A percentile compares a stretch with the other conserved stretches of the same genome.
phyloP scores from a whole-genome alignment of 2,888 invertebrate species.

The Rhaphigaster nebulosa region DNA sequence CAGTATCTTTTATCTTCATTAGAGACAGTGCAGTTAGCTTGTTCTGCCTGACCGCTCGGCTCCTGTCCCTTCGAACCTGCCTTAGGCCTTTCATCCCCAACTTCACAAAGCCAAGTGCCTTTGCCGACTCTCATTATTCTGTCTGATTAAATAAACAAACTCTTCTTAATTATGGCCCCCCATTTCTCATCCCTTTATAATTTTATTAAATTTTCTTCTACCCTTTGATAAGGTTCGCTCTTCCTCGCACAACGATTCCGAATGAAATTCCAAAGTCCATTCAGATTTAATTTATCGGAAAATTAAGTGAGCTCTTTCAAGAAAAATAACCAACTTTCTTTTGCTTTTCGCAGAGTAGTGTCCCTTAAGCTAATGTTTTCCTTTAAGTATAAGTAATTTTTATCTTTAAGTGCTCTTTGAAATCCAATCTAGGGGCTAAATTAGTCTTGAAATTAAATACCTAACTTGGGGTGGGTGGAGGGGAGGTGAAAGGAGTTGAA shows the following conservation, averaged over 20 bases:
- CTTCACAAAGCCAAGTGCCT: neutral
- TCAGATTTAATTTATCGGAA: conserved; percentile 50
- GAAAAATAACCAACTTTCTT: conserved; percentile 48
- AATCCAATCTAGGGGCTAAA: conserved; percentile 48
- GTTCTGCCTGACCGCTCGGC: neutral
- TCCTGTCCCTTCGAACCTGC: neutral
- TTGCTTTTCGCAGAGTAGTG: conserved; percentile 15
- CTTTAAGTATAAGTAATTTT: conserved; percentile 53
- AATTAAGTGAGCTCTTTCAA: conserved; percentile 41
- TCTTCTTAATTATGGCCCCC: conserved; percentile 3
- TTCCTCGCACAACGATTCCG: conserved; percentile 1
- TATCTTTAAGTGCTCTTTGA: conserved; percentile 51
- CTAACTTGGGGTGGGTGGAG: neutral
- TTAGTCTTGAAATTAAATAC: conserved; percentile 50
- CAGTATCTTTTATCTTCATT: neutral
- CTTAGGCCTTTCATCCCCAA: neutral
- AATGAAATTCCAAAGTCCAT: conserved; percentile 25
- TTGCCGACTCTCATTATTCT: neutral
- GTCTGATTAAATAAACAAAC: conserved; percentile 25
- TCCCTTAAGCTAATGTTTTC: conserved; percentile 54
- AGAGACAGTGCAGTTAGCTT: neutral
- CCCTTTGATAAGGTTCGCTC: neutral
- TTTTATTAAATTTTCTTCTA: conserved; percentile 28
- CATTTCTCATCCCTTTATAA: neutral
- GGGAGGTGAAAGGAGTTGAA: neutral